Percentiles rank a stretch among this genome's conserved stretches.
These are phyloP conservation scores for Chrysolophus pictus DNA, from an alignment of 2,797 vertebrate species.

Conservation along the genomic window DNA sequence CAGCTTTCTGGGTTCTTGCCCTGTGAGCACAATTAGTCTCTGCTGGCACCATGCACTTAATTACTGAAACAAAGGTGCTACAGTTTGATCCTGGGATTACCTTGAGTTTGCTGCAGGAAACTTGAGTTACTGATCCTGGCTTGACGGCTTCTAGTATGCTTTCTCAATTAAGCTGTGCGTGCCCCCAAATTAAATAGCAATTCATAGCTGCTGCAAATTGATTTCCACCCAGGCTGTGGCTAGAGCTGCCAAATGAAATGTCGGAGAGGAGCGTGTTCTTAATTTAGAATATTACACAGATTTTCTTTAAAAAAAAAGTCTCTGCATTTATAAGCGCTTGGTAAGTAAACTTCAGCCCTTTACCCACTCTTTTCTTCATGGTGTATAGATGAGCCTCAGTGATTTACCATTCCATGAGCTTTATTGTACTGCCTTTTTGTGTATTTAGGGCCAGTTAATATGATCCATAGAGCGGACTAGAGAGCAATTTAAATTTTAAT, in stretches of 20 bases:
- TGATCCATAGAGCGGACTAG: constrained; percentile 60
- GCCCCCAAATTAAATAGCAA: constrained; percentile 13
- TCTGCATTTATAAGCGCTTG: constrained; percentile 52
- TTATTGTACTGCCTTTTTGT: constrained; percentile 69
- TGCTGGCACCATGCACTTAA: not conserved
- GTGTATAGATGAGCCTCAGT: constrained; percentile 46
- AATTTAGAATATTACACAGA: constrained; percentile 37
- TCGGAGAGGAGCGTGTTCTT: constrained; percentile 41
- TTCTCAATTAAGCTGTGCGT: constrained; percentile 56
- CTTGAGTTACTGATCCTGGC: constrained; percentile 4
- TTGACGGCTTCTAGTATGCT: not conserved
- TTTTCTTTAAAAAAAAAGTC: constrained; percentile 36
- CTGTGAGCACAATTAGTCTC: not conserved
- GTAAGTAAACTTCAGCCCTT: constrained; percentile 48
- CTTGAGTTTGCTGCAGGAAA: not conserved
- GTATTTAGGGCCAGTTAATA: constrained; percentile 75
- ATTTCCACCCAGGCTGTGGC: constrained; percentile 48
- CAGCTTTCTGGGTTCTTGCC: not conserved
- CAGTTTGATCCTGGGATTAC: constrained; percentile 11
- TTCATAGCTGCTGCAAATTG: constrained; percentile 52
- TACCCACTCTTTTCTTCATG: constrained; percentile 52
- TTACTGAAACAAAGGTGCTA: constrained; percentile 28
- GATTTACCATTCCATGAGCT: constrained; percentile 66
- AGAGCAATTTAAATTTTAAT: constrained; percentile 81
- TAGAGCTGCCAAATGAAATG: constrained; percentile 54